Conservation (phyloP, 2,113 vertebrate species). For the Syngnathus scovelli region DNA sequence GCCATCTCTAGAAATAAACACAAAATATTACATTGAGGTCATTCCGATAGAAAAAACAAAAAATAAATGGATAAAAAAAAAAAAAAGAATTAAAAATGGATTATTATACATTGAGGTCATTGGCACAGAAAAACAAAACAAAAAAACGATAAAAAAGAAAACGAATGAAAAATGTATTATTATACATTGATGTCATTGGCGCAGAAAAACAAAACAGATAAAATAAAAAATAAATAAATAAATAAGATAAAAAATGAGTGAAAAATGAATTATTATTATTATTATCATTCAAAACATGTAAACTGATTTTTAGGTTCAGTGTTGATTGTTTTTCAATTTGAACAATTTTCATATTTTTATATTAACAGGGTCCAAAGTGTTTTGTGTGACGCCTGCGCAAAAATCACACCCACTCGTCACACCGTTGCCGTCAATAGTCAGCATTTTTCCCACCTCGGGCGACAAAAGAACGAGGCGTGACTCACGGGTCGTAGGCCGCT, state of each 20-base stretch:
- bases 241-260: too few relatives aligned
- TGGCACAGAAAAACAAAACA: not conserved
- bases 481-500: slow-evolving; percentile 93
- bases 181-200: too few relatives aligned
- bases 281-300: too few relatives aligned
- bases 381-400: not conserved
- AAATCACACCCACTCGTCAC: slow-evolving; percentile 1
- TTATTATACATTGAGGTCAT: too few relatives aligned
- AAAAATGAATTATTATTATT: too few relatives aligned
- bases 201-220: too few relatives aligned
- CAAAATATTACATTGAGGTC: slow-evolving; percentile 24
- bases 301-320: too few relatives aligned
- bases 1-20: slow-evolving; percentile 79
- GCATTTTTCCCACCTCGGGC: slow-evolving; percentile 19
- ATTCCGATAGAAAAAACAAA: not conserved
- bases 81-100: too few relatives aligned
- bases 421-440: slow-evolving; percentile 16
- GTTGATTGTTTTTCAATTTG: too few relatives aligned
- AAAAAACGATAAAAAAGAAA: not conserved
- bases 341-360: not conserved
- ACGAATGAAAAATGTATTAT: too few relatives aligned
- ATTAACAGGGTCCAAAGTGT: not conserved
- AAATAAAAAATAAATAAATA: too few relatives aligned
- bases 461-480: slow-evolving; percentile 22
- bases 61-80: too few relatives aligned